Conservation (phyloP, 2,113 vertebrate genomes). For the Galeopterus variegatus region DNA sequence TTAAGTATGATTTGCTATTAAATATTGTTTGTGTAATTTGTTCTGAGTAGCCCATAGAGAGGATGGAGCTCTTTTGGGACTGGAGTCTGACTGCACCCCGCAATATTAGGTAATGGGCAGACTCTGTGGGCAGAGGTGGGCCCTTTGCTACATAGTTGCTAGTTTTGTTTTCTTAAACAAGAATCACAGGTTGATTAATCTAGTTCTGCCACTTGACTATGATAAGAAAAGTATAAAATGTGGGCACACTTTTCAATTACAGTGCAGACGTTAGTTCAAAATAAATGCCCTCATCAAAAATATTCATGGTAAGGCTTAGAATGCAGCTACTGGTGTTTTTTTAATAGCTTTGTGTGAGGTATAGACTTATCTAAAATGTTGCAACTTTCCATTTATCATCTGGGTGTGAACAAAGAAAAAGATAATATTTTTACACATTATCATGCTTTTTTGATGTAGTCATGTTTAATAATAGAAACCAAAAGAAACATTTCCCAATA, state of each 20-base stretch:
- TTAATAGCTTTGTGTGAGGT: conserved; percentile 52
- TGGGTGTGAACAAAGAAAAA: conserved; percentile 76
- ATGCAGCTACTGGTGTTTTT: neutral
- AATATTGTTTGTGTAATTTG: neutral
- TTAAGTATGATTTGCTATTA: neutral
- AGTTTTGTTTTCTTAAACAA: neutral
- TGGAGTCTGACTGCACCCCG: neutral
- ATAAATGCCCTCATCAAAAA: conserved; percentile 21
- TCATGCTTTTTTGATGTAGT: conserved; percentile 82
- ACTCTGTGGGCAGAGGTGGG: neutral
- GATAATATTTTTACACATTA: conserved; percentile 48
- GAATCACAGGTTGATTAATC: neutral
- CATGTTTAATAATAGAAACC: conserved; percentile 83
- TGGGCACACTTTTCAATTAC: neutral
- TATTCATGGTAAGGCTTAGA: neutral
- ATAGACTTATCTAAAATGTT: neutral
- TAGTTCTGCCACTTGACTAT: neutral
- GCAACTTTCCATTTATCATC: conserved; percentile 68
- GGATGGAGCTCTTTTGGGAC: neutral
- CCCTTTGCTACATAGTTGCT: neutral
- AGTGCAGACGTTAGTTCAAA: conserved; percentile 9
- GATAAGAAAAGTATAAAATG: neutral
- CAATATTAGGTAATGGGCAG: neutral
- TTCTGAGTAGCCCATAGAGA: neutral
- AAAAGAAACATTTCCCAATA: conserved; percentile 79